phyloP scores from a whole-genome alignment of 2,888 invertebrate species.

The Encarsia formosa region DNA sequence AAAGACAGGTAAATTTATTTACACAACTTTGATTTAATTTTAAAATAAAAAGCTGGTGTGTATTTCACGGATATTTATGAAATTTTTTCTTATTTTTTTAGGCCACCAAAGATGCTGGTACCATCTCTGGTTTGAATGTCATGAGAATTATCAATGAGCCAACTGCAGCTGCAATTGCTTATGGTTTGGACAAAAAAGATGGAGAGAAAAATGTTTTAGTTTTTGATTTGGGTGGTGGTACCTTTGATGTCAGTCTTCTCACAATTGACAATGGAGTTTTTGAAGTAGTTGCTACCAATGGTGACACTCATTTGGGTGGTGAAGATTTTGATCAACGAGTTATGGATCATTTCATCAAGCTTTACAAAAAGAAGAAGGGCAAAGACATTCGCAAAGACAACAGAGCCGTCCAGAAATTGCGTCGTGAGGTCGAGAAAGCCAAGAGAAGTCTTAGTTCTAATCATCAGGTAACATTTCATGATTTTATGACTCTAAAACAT shows the following conservation, averaged over 20 bases:
- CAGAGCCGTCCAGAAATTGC: constrained; percentile 90
- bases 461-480: constrained; percentile 63
- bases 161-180: constrained; percentile 94
- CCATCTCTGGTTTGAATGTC: constrained; percentile 86
- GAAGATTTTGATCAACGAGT: constrained; percentile 98
- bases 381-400: constrained; percentile 94
- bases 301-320: constrained; percentile 97
- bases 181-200: constrained; percentile 93
- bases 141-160: constrained; percentile 98
- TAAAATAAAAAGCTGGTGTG: no score
- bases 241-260: constrained; percentile 96
- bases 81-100: constrained; percentile 44
- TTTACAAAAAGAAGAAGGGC: constrained; percentile 98
- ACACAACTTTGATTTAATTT: no score
- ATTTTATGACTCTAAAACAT: not conserved
- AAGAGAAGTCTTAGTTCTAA: constrained; percentile 91
- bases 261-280: constrained; percentile 99
- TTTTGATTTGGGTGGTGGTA: constrained; percentile 98
- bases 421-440: constrained; percentile 96
- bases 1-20: constrained; percentile 62
- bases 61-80: not conserved
- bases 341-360: constrained; percentile 98
- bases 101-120: constrained; percentile 97
- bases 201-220: constrained; percentile 98
- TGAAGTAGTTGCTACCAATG: constrained; percentile 87